A percentile compares a stretch with the other conserved stretches of the same genome.
These are phyloP conservation scores for Drosophila maculinotata DNA, from an alignment of 2,888 invertebrate species.

Conservation along the genomic window DNA sequence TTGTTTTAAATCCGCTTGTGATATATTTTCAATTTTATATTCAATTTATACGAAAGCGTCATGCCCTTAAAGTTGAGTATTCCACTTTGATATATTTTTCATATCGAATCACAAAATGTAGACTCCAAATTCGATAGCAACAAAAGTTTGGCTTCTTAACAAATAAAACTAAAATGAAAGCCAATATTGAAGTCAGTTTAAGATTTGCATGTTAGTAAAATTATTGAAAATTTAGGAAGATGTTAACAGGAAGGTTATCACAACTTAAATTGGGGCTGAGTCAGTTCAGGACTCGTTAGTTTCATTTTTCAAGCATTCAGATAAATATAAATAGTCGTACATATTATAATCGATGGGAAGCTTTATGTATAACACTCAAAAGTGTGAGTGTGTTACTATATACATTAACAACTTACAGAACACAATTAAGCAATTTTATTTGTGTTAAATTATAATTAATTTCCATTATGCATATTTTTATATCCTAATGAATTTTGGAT, in stretches of 20 bases:
- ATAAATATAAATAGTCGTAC: too few relatives aligned
- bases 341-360: too few relatives aligned
- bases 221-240: too few relatives aligned
- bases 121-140: conserved; percentile 11
- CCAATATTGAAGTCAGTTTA: too few relatives aligned
- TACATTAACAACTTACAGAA: too few relatives aligned
- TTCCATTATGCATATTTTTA: conserved; percentile 15
- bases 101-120: conserved; percentile 29
- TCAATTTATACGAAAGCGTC: conserved; percentile 59
- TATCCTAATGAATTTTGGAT: conserved; percentile 1
- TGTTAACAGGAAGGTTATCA: too few relatives aligned
- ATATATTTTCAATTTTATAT: conserved; percentile 75
- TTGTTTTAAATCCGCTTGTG: conserved; percentile 78
- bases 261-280: too few relatives aligned
- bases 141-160: not conserved
- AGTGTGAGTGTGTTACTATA: too few relatives aligned
- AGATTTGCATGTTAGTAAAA: too few relatives aligned
- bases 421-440: not conserved
- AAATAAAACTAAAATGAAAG: not conserved
- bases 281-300: too few relatives aligned
- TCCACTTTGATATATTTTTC: conserved; percentile 3
- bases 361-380: too few relatives aligned
- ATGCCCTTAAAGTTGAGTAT: conserved; percentile 7
- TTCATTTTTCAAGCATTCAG: too few relatives aligned
- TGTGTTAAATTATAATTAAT: conserved; percentile 19